Percentiles rank a stretch among this genome's conserved stretches.
Conservation (phyloP, 1,140 invertebrate genomes). For the Meloidogyne exigua region DNA sequence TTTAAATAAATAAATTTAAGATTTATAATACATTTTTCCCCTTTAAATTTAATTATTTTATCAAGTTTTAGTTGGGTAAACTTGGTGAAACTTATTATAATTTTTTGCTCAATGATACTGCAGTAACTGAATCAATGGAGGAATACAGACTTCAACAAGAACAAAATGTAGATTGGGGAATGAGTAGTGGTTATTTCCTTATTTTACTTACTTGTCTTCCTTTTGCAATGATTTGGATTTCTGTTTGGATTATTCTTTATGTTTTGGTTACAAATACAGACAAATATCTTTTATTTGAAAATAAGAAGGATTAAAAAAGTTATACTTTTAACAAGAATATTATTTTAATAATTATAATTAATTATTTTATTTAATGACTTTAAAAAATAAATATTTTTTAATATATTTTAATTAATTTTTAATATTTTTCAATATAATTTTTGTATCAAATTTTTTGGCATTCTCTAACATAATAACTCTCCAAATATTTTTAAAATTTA, state of each 20-base stretch:
- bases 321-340: too few species aligned
- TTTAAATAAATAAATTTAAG: neutral
- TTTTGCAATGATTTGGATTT: neutral
- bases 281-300: neutral
- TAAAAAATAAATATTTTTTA: too few species aligned
- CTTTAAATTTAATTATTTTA: too few species aligned
- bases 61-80: neutral
- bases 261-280: neutral
- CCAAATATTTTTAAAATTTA: too few species aligned
- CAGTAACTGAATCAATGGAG: slow-evolving; percentile 1
- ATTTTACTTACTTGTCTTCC: neutral
- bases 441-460: too few species aligned
- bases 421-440: too few species aligned
- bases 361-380: too few species aligned
- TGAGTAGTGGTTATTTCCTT: neutral
- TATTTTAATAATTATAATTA: too few species aligned
- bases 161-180: slow-evolving; percentile 1
- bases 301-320: neutral
- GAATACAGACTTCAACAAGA: neutral
- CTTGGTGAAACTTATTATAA: slow-evolving; percentile 5
- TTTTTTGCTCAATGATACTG: neutral
- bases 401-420: too few species aligned
- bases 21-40: too few species aligned
- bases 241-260: slow-evolving; percentile 1
- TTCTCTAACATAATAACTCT: too few species aligned